A percentile compares a stretch with the other conserved stretches of the same genome.
phyloP scores from a whole-genome alignment of 2,113 vertebrate genomes.

The Ceyx margarethae region DNA sequence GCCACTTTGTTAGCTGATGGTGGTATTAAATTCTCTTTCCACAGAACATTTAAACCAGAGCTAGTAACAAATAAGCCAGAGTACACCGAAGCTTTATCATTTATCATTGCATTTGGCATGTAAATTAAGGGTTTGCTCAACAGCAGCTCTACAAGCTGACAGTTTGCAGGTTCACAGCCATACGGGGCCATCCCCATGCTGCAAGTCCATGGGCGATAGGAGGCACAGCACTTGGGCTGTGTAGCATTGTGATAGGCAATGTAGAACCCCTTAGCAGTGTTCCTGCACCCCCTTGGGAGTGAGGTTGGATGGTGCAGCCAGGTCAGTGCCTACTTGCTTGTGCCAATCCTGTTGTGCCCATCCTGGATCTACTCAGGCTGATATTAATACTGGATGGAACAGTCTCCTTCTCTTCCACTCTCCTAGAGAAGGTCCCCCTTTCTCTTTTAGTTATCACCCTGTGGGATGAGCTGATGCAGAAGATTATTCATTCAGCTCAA shows the following conservation, averaged over 20 bases:
- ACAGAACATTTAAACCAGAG: neutral
- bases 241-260: rapidly evolving
- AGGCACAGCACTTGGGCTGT: too few species aligned
- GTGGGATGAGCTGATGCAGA: neutral
- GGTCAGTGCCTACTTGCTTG: neutral
- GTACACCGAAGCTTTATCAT: neutral
- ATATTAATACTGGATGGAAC: neutral
- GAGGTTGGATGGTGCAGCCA: rapidly evolving
- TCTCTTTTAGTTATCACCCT: neutral
- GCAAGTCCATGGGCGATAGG: neutral
- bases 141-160: neutral
- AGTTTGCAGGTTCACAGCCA: neutral
- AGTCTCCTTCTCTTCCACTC: neutral
- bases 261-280: neutral
- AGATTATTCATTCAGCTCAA: neutral
- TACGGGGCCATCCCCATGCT: neutral
- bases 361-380: neutral
- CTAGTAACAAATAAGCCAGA: neutral
- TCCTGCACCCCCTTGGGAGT: neutral
- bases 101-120: neutral
- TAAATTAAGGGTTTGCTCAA: neutral
- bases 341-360: neutral
- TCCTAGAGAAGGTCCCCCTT: neutral
- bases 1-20: neutral
- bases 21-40: neutral